These are phyloP conservation scores for Leucozona laternaria DNA, from an alignment of 2,888 invertebrate species.

Conservation along the genomic window DNA sequence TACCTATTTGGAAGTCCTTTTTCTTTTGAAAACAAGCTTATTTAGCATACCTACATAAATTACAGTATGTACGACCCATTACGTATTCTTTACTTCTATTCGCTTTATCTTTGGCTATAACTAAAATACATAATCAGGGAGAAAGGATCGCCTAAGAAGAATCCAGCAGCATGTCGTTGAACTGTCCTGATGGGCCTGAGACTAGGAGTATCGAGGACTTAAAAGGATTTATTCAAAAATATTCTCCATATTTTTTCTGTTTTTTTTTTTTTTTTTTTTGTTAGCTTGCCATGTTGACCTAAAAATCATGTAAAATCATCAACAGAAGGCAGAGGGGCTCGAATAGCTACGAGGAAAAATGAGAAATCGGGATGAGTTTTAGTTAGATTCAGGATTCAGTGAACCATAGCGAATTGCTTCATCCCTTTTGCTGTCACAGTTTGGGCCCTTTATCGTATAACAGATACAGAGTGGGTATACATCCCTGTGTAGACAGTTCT, in stretches of 20 bases:
- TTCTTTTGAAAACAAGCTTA: conserved; percentile 12
- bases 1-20: background rate
- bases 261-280: conserved; percentile 11
- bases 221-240: conserved; percentile 66
- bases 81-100: conserved; percentile 1
- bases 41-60: conserved; percentile 19
- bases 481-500: conserved; percentile 58
- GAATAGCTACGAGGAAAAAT: conserved; percentile 7
- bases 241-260: conserved; percentile 55
- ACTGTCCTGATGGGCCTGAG: conserved; percentile 19
- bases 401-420: conserved; percentile 70
- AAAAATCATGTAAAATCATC: conserved; percentile 75
- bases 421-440: conserved; percentile 70
- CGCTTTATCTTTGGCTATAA: background rate
- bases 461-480: background rate
- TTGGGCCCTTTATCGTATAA: conserved; percentile 32
- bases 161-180: conserved; percentile 65
- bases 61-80: background rate
- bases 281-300: conserved; percentile 72
- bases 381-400: conserved; percentile 70
- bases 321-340: conserved; percentile 33
- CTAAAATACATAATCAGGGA: conserved; percentile 12
- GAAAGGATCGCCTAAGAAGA: conserved; percentile 13
- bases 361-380: conserved; percentile 44
- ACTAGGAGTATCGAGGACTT: background rate